A percentile compares a stretch with the other conserved stretches of the same genome.
Evolutionary conservation across 37 sponge, comb jelly and placozoan species (phyloP).

Genomic region (Bolinopsis microptera): DNA sequence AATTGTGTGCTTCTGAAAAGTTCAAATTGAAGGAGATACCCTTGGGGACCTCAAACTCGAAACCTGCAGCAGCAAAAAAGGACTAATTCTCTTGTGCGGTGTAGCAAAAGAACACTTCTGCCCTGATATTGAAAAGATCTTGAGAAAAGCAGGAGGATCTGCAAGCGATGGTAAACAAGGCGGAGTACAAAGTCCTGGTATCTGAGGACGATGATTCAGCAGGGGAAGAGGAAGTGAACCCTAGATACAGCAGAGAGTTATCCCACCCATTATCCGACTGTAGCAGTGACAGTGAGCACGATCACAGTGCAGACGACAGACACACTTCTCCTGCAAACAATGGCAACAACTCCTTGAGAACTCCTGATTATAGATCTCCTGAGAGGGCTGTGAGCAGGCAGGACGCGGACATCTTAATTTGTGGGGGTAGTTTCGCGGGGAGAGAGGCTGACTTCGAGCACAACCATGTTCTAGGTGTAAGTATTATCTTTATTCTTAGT

Average conservation of each 20-base stretch:
- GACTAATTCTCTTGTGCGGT: too few relatives aligned
- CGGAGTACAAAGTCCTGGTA: neutral
- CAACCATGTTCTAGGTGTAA: neutral
- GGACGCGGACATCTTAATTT: neutral
- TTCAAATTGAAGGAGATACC: too few relatives aligned
- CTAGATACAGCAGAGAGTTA: neutral
- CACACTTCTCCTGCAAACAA: neutral
- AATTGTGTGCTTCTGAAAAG: too few relatives aligned
- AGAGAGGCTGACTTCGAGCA: neutral
- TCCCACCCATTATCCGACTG: too few relatives aligned
- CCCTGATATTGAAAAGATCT: too few relatives aligned
- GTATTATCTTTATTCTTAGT: too few relatives aligned
- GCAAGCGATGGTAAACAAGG: neutral
- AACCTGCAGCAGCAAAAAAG: too few relatives aligned
- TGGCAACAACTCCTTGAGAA: neutral
- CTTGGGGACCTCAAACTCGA: too few relatives aligned
- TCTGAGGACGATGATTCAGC: neutral
- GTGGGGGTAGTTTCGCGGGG: neutral
- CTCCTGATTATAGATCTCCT: neutral
- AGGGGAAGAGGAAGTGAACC: neutral
- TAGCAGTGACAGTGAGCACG: neutral
- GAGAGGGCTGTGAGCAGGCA: neutral
- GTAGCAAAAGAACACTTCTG: too few relatives aligned
- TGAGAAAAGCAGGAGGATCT: too few relatives aligned
- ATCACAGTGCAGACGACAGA: neutral